A percentile compares a stretch with the other conserved stretches of the same genome.
These are phyloP conservation scores for Drosophila willistoni DNA, from an alignment of 1,140 invertebrate genomes.

Conservation along the genomic window DNA sequence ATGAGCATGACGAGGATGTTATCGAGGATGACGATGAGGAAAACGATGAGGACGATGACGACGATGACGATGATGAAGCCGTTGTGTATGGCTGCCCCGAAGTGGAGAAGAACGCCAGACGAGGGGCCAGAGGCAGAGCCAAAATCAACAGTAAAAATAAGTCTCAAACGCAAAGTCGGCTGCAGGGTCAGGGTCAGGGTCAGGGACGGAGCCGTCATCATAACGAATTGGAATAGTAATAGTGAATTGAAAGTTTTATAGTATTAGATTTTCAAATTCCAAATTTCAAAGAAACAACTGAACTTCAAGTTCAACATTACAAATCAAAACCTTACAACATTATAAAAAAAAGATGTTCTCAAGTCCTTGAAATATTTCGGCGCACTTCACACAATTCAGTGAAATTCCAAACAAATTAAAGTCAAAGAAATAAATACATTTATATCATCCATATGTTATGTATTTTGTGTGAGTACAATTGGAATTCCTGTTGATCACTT, in stretches of 20 bases:
- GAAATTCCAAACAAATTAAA: not conserved
- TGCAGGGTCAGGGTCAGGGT: not conserved
- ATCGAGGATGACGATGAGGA: constrained; percentile 67
- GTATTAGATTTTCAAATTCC: not conserved
- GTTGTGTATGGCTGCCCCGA: constrained; percentile 27
- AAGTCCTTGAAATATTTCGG: not conserved
- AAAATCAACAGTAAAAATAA: not conserved
- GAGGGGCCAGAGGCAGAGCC: not conserved
- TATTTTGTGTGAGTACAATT: not conserved
- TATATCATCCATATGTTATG: not conserved
- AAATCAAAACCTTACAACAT: not conserved
- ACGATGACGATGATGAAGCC: not conserved
- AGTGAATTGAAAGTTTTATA: not conserved
- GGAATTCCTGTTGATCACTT: not conserved
- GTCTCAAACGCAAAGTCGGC: not conserved
- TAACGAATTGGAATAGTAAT: constrained; percentile 11
- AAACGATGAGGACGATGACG: constrained; percentile 15
- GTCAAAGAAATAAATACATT: not conserved
- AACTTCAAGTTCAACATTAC: not conserved
- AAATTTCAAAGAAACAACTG: not conserved
- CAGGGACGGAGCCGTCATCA: not conserved
- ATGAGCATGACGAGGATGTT: constrained; percentile 85
- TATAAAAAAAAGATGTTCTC: not conserved
- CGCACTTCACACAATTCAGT: not conserved
- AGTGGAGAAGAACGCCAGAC: constrained; percentile 12